phyloP scores from a whole-genome alignment of 1,140 invertebrate species.

The Mya arenaria region DNA sequence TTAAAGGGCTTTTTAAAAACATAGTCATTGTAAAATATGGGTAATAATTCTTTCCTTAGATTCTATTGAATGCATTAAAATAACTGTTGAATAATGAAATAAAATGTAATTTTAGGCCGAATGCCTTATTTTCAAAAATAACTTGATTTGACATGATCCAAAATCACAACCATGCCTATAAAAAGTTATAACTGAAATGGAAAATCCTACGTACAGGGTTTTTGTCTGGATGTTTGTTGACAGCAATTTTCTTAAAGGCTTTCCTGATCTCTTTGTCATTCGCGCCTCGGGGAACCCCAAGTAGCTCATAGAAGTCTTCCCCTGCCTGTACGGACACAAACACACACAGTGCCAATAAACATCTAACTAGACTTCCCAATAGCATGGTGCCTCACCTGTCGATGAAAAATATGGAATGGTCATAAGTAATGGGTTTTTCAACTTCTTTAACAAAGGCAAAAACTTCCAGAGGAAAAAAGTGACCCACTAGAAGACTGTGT shows the following conservation, averaged over 20 bases:
- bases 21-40: too few relatives aligned
- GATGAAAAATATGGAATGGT: neutral
- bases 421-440: neutral
- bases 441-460: neutral
- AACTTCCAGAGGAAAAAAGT: neutral
- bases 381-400: neutral
- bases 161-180: too few relatives aligned
- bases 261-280: constrained; percentile 88
- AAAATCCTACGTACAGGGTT: constrained; percentile 87
- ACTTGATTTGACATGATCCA: too few relatives aligned
- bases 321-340: constrained; percentile 24
- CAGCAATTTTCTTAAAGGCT: constrained; percentile 91
- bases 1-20: constrained; percentile 43
- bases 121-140: too few relatives aligned
- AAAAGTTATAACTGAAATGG: too few relatives aligned
- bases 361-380: neutral
- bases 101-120: too few relatives aligned
- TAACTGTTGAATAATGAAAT: too few relatives aligned
- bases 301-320: constrained; percentile 86
- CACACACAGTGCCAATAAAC: neutral
- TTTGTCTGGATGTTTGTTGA: constrained; percentile 92
- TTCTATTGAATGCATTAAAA: too few relatives aligned
- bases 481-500: neutral
- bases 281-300: constrained; percentile 87
- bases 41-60: too few relatives aligned